Percentiles rank a stretch among this genome's conserved stretches.
These are phyloP conservation scores for Chunga burmeisteri DNA, from an alignment of 2,113 vertebrate genomes.

Conservation along the genomic window DNA sequence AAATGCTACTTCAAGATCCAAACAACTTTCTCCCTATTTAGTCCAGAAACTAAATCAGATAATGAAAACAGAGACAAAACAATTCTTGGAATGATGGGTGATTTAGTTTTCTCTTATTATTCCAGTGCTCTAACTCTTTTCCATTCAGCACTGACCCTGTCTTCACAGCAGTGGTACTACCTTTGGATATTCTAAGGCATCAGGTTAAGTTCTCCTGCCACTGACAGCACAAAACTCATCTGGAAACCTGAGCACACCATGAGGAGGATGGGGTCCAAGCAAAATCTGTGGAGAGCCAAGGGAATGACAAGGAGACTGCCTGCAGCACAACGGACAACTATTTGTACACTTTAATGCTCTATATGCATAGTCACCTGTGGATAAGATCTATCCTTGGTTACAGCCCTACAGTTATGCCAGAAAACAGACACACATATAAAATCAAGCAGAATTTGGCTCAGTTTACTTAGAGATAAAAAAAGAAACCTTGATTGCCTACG, in stretches of 20 bases:
- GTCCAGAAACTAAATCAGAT: not conserved
- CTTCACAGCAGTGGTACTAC: not conserved
- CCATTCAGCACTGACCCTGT: not conserved
- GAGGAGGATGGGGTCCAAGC: not conserved
- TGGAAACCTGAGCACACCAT: not conserved
- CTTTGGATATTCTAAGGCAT: not conserved
- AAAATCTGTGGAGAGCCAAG: not conserved
- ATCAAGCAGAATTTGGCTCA: not conserved
- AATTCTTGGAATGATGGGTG: not conserved
- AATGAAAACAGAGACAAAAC: not conserved
- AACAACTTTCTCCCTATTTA: not conserved
- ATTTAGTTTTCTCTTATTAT: not conserved
- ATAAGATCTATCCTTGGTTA: not conserved
- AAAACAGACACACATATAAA: not conserved
- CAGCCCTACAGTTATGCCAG: not conserved
- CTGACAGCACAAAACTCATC: not conserved
- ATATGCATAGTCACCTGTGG: not conserved
- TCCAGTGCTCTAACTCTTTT: not conserved
- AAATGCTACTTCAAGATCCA: not conserved
- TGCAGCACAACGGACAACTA: not conserved
- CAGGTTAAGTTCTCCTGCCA: not conserved
- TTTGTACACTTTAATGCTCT: not conserved
- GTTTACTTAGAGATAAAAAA: slow-evolving; percentile 4
- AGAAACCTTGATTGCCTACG: not conserved
- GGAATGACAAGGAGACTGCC: not conserved